phyloP scores from a whole-genome alignment of 30 jellyfish, hydroid and myxozoan species.

The Aurelia aurita complex sp. Pacific region DNA sequence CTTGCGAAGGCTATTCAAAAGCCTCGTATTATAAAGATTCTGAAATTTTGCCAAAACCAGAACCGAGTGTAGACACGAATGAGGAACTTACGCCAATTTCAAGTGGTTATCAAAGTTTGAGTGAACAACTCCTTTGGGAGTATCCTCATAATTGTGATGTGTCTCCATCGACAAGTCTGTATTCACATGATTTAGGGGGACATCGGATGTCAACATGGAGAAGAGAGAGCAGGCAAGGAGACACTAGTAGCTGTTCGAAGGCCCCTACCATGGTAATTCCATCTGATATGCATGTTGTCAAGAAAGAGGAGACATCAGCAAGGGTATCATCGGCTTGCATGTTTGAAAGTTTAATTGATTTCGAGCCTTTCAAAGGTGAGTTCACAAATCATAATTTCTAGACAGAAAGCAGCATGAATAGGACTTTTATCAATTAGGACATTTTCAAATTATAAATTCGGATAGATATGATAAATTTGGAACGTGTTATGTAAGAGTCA shows the following conservation, averaged over 20 bases:
- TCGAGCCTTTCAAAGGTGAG: conserved; percentile 85
- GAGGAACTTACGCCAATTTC: conserved; percentile 43
- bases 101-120: conserved; percentile 39
- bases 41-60: conserved; percentile 40
- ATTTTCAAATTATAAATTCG: background rate
- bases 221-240: conserved; percentile 45
- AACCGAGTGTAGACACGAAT: conserved; percentile 3
- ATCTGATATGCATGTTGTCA: conserved; percentile 21
- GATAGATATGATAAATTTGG: background rate
- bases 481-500: no score
- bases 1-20: conserved; percentile 40
- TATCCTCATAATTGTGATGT: conserved; percentile 74
- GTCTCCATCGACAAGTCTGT: conserved; percentile 81
- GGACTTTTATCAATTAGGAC: background rate
- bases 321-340: conserved; percentile 64
- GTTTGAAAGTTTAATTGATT: conserved; percentile 83
- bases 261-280: conserved; percentile 10
- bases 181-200: conserved; percentile 51
- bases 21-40: conserved; percentile 45
- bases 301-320: conserved; percentile 6
- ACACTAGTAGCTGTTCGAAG: background rate
- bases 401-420: background rate
- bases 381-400: conserved; percentile 53
- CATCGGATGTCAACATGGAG: conserved; percentile 51
- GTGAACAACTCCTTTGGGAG: conserved; percentile 78